Evolutionary conservation across 2,113 vertebrate species (phyloP).

Genomic region (Pionites leucogaster): DNA sequence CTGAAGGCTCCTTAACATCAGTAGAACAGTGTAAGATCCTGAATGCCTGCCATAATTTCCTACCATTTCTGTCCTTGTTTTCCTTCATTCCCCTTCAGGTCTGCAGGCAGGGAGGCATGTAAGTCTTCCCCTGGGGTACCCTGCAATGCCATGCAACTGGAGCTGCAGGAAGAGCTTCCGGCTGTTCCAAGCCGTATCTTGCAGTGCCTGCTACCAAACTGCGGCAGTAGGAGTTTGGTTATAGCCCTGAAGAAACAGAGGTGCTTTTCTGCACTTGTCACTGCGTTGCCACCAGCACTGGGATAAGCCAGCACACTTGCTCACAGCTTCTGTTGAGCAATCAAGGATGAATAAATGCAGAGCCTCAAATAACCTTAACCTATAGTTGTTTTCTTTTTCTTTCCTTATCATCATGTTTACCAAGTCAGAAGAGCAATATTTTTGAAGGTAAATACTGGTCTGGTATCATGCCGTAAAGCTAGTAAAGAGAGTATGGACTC

Average conservation of each 20-base stretch:
- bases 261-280: neutral
- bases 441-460: neutral
- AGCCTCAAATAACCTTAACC: neutral
- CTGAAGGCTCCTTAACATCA: neutral
- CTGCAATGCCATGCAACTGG: neutral
- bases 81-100: neutral
- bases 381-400: neutral
- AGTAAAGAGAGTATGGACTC: neutral
- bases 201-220: neutral
- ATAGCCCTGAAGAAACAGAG: neutral
- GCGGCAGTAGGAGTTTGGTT: neutral
- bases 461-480: neutral
- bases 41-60: neutral
- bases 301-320: neutral
- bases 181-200: accelerated
- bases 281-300: neutral
- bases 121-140: neutral
- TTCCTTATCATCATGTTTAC: neutral
- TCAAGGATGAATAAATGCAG: neutral
- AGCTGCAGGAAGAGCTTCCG: accelerated
- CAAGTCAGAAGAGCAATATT: neutral
- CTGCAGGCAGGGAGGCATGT: neutral
- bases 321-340: neutral
- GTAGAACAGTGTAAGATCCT: neutral
- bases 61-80: neutral